Evolutionary conservation across 2,113 vertebrate species (phyloP).

Genomic region (Alosa alosa): DNA sequence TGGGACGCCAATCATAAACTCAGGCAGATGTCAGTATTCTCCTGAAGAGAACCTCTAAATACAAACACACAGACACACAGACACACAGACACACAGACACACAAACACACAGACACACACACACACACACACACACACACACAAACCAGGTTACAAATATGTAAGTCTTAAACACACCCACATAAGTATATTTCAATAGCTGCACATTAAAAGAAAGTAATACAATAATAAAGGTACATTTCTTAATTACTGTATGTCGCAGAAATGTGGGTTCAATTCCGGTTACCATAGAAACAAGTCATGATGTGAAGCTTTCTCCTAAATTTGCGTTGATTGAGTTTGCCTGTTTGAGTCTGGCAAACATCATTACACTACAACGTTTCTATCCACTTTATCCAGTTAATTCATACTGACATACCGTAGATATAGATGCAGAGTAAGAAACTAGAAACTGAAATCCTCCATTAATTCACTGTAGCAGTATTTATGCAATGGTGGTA

Average conservation of each 20-base stretch:
- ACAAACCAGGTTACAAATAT: neutral
- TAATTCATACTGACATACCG: conserved; percentile 24
- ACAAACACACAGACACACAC: conserved; percentile 11
- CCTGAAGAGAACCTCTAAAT: conserved; percentile 18
- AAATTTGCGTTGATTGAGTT: neutral
- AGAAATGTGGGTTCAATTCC: conserved; percentile 4
- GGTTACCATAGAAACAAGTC: conserved; percentile 51
- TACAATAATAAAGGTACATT: neutral
- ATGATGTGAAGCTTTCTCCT: neutral
- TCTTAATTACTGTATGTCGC: neutral
- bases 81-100: conserved; percentile 10
- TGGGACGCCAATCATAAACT: conserved; percentile 49
- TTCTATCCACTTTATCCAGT: conserved; percentile 34
- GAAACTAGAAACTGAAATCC: neutral
- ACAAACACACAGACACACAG: conserved; percentile 20
- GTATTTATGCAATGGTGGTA: neutral
- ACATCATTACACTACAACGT: conserved; percentile 34
- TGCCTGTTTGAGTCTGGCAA: conserved; percentile 45
- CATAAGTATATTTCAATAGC: neutral
- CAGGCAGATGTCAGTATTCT: conserved; percentile 38
- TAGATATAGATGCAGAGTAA: conserved; percentile 23
- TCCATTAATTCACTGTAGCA: neutral
- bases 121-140: conserved; percentile 28
- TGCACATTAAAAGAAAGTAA: neutral
- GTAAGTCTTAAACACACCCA: neutral